These are phyloP conservation scores for Dissostichus mawsoni DNA, from an alignment of 2,113 vertebrate species.

Conservation along the genomic window DNA sequence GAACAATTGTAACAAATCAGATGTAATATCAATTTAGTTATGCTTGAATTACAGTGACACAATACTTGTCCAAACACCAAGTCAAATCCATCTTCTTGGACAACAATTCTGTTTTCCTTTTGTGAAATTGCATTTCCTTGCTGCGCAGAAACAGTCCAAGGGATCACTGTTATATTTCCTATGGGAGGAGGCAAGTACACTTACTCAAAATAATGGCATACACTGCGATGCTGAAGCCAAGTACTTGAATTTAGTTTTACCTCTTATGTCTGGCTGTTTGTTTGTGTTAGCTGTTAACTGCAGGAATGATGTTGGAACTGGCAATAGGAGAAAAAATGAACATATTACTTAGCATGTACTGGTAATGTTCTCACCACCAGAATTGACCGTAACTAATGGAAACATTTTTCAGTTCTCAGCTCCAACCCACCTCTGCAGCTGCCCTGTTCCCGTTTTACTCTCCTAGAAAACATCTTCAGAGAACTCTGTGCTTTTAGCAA, in stretches of 20 bases:
- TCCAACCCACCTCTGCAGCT: constrained; percentile 65
- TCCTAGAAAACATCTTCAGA: constrained; percentile 58
- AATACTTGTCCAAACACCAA: constrained; percentile 82
- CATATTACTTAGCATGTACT: constrained; percentile 37
- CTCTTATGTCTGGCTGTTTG: constrained; percentile 72
- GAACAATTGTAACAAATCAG: constrained; percentile 70
- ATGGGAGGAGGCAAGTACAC: constrained; percentile 60
- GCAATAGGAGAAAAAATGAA: constrained; percentile 58
- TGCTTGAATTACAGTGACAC: constrained; percentile 65
- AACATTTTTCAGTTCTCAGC: constrained; percentile 50
- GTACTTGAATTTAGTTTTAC: constrained; percentile 64
- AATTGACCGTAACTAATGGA: constrained; percentile 61
- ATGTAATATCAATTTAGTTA: constrained; percentile 61
- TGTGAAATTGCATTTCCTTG: constrained; percentile 73
- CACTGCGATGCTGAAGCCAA: constrained; percentile 38
- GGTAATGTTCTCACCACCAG: constrained; percentile 63
- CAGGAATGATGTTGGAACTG: constrained; percentile 72
- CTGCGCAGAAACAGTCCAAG: constrained; percentile 77
- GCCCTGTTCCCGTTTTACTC: constrained; percentile 69
- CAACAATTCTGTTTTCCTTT: constrained; percentile 78
- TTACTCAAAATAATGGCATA: constrained; percentile 70
- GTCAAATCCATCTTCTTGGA: constrained; percentile 81
- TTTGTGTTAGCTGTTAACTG: constrained; percentile 73
- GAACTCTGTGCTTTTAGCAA: constrained; percentile 63
- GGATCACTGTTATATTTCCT: constrained; percentile 78